Evolutionary conservation across 2,888 invertebrate genomes (phyloP).

Genomic region (Biston stratarius): DNA sequence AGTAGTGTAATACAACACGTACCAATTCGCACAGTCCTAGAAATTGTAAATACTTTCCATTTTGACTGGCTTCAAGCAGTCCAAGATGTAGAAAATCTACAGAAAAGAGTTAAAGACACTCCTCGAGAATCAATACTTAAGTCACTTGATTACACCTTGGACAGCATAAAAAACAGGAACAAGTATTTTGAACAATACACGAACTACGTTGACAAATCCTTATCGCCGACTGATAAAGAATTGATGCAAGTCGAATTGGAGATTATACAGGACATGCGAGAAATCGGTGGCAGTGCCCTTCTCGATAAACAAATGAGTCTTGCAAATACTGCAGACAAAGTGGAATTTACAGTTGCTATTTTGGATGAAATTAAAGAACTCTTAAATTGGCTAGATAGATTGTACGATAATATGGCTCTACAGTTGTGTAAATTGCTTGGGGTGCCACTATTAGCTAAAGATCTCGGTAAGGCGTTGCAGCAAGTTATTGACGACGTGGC

Average conservation of each 20-base stretch:
- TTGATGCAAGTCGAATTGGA: conserved; percentile 47
- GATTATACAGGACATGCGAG: conserved; percentile 50
- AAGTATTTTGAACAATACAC: conserved; percentile 44
- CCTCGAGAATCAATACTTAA: conserved; percentile 51
- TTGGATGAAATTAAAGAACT: conserved; percentile 57
- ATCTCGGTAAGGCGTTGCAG: conserved; percentile 50
- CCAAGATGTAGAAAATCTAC: conserved; percentile 52
- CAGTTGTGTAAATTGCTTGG: conserved; percentile 49
- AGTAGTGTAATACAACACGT: conserved; percentile 41
- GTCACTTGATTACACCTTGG: conserved; percentile 53
- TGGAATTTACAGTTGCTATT: conserved; percentile 51
- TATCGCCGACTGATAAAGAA: conserved; percentile 44
- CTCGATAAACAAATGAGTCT: conserved; percentile 52
- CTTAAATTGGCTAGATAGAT: conserved; percentile 58
- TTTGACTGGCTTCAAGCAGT: conserved; percentile 57
- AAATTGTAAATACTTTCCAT: conserved; percentile 53
- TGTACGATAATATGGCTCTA: conserved; percentile 53
- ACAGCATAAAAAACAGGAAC: conserved; percentile 47
- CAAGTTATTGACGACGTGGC: conserved; percentile 51
- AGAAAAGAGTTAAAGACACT: conserved; percentile 48
- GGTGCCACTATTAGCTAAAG: conserved; percentile 39
- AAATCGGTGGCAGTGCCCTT: conserved; percentile 49
- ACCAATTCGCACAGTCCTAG: conserved; percentile 35
- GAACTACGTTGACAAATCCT: conserved; percentile 21
- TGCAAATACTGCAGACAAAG: conserved; percentile 47